Base-by-base conservation (phyloP, 2,888 invertebrate genomes). In the Lepidocyrtinus sp. region DNA sequence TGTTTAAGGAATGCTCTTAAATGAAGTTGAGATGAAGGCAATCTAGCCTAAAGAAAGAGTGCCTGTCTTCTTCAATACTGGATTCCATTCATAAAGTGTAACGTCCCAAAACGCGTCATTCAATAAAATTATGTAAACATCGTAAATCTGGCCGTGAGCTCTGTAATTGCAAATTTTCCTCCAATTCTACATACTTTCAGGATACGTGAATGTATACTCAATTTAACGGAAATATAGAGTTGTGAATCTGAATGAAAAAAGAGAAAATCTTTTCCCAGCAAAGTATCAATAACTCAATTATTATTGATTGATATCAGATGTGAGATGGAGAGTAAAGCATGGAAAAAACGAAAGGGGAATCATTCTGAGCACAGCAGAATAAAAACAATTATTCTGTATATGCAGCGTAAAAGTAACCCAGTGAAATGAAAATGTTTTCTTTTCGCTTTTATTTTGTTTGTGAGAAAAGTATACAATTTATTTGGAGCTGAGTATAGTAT, bases 271-370 rank as follows among this genome's bases (percentile, higher is more conserved):
- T n/a, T n/a, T n/a, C n/a, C n/a, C n/a, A 65, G 36, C 12, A 19
- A 22, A 17, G 17, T 59, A 25, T 17, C 19, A 27, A 24, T 70
- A 65, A 69, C 17, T 21, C 27, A 12, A 21, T 27, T 45, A 72
- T 72, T 72, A 78, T 78, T 78, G 72, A 78, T 78, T 78, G 50
- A 68, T 46, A 78, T 78, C 78, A 78, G 78, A 78, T 78, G 78
- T 72, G 72, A 22, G 61, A 26, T 70, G 70, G 70, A 70, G 27
- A 36, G n/a, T n/a, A n/a, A n/a, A n/a, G n/a, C 69, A 50, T 22
- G 17, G n/a, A 46, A 50, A 45, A 26, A 15, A 21, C 45, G 19
- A 62, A 9, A 0, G 26, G 26, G 64, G 17, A 26, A 62, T 7
- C 27, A 67, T 1, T 5, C 25, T 27, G 17, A 1, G 36, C 12